Evolutionary conservation across 2,797 vertebrate genomes (phyloP).

Genomic region (Dicrostonyx torquatus): DNA sequence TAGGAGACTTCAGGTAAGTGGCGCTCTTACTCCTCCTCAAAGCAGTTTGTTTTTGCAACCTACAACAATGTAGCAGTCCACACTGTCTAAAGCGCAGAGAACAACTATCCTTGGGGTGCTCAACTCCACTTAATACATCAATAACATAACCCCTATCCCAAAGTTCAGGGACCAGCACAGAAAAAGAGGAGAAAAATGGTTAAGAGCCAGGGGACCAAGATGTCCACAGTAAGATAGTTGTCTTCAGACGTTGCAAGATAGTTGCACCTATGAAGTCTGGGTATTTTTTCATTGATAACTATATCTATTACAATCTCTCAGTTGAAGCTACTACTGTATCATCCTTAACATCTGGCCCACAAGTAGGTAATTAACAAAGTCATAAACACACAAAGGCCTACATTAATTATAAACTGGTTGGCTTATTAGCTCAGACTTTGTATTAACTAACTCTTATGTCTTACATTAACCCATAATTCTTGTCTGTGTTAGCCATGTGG

Average conservation of each 20-base stretch:
- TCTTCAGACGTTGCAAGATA: neutral
- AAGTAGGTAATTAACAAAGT: slow-evolving; percentile 5
- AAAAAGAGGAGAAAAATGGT: neutral
- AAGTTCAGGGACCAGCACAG: neutral
- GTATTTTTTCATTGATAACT: neutral
- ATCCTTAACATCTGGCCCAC: neutral
- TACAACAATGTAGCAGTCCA: neutral
- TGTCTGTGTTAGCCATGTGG: too few species aligned
- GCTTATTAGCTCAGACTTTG: too few species aligned
- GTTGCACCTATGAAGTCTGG: neutral
- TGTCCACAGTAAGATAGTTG: neutral
- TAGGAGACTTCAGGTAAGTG: neutral
- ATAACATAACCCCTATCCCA: neutral
- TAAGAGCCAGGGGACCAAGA: neutral
- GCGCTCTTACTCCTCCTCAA: neutral
- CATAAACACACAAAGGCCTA: too few species aligned
- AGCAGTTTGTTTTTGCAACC: neutral
- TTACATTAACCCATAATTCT: too few species aligned
- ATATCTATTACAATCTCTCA: neutral
- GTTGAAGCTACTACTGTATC: neutral
- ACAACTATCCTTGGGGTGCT: neutral
- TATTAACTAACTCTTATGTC: too few species aligned
- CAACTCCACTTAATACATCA: neutral
- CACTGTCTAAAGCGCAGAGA: neutral
- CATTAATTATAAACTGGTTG: too few species aligned